Percentiles rank a stretch among this genome's conserved stretches.
These are phyloP conservation scores for Meles meles DNA, from an alignment of 2,113 vertebrate genomes.

Conservation along the genomic window DNA sequence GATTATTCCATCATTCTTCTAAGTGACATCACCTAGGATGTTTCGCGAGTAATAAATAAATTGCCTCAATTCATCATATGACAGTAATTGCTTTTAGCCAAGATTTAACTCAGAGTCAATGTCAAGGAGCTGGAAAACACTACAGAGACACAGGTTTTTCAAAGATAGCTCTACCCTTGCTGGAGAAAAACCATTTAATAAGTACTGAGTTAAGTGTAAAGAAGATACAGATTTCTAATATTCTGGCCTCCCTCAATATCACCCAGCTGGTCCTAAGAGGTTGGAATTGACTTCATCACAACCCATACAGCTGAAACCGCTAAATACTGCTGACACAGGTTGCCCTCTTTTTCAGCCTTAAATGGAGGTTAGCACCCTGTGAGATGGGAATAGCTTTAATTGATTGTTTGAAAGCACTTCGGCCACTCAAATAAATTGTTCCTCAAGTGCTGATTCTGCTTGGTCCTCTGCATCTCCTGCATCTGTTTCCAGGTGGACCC, in stretches of 20 bases:
- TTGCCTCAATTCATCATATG: constrained; percentile 70
- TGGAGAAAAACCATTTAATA: constrained; percentile 47
- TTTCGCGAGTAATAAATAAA: constrained; percentile 75
- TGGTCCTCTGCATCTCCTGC: neutral
- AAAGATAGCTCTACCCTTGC: constrained; percentile 1
- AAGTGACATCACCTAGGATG: constrained; percentile 72
- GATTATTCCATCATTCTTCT: constrained; percentile 66
- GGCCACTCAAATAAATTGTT: constrained; percentile 51
- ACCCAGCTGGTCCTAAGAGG: constrained; percentile 40
- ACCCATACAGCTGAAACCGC: neutral
- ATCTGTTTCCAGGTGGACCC: neutral
- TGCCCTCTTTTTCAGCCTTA: constrained; percentile 19
- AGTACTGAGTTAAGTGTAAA: constrained; percentile 26
- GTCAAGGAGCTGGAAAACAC: constrained; percentile 61
- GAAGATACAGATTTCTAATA: constrained; percentile 40
- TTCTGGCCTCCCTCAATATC: neutral
- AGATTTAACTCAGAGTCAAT: constrained; percentile 68
- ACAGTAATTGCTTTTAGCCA: constrained; percentile 70
- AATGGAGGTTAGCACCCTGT: constrained; percentile 59
- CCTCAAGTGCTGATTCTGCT: neutral
- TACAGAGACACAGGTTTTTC: constrained; percentile 32
- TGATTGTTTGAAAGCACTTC: constrained; percentile 56
- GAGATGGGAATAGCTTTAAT: constrained; percentile 58
- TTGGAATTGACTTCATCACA: constrained; percentile 38
- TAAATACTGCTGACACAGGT: constrained; percentile 59